Percentiles rank a stretch among this genome's conserved stretches.
phyloP scores from a whole-genome alignment of 2,888 invertebrate species.

The Aproaerema taeniolella region DNA sequence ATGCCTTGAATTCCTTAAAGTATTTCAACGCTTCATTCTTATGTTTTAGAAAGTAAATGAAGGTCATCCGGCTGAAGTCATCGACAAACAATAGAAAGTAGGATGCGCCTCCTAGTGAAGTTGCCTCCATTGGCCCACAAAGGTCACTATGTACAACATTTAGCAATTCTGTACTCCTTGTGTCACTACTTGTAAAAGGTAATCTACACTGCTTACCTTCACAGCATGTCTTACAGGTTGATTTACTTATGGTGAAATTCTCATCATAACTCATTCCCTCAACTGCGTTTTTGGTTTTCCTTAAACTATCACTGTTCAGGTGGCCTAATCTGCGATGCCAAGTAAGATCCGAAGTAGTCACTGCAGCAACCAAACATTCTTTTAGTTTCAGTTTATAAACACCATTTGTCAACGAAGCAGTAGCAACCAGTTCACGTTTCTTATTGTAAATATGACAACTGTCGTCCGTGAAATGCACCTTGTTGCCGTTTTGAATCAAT shows the following conservation, averaged over 20 bases:
- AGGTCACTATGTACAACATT: slow-evolving; percentile 13
- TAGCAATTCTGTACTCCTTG: slow-evolving; percentile 21
- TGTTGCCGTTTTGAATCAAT: slow-evolving; percentile 15
- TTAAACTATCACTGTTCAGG: background rate
- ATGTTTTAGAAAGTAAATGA: slow-evolving; percentile 24
- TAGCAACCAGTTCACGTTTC: slow-evolving; percentile 10
- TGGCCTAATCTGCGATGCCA: slow-evolving; percentile 6
- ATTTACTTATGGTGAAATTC: slow-evolving; percentile 9
- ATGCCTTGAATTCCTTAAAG: slow-evolving; percentile 15
- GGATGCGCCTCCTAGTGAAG: slow-evolving; percentile 8
- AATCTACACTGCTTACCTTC: slow-evolving; percentile 28
- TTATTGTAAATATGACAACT: slow-evolving; percentile 13
- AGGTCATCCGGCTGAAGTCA: slow-evolving; percentile 20
- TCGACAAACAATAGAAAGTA: slow-evolving; percentile 10
- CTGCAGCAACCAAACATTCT: background rate
- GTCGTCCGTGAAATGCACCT: slow-evolving; percentile 9
- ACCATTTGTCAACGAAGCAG: slow-evolving; percentile 8
- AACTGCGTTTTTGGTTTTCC: slow-evolving; percentile 5
- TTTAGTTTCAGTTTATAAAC: slow-evolving; percentile 13
- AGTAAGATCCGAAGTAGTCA: background rate
- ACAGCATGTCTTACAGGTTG: slow-evolving; percentile 19
- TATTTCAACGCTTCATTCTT: slow-evolving; percentile 25
- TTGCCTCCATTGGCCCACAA: slow-evolving; percentile 15
- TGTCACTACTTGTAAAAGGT: slow-evolving; percentile 23
- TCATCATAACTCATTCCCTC: slow-evolving; percentile 15